Percentiles rank a stretch among this genome's conserved stretches.
These are phyloP conservation scores for Thereva unica DNA, from an alignment of 2,888 invertebrate genomes.

Conservation along the genomic window DNA sequence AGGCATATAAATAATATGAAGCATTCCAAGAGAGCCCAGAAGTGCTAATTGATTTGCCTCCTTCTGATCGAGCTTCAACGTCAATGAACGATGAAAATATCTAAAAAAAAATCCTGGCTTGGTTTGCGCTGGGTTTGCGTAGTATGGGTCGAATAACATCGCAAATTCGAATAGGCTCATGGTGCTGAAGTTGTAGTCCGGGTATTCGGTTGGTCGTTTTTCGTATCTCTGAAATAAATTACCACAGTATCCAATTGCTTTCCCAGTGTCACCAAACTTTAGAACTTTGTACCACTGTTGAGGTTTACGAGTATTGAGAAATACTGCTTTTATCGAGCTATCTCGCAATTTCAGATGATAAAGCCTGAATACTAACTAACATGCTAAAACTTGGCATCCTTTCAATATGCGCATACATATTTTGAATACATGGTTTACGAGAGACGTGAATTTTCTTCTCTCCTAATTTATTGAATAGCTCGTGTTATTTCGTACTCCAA, in stretches of 20 bases:
- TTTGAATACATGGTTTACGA: constrained; percentile 45
- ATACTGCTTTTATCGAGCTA: constrained; percentile 42
- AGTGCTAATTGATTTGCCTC: too few species aligned
- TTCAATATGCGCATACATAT: constrained; percentile 48
- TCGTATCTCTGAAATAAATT: constrained; percentile 43
- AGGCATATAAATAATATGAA: too few species aligned
- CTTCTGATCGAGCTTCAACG: too few species aligned
- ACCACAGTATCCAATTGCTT: constrained; percentile 33
- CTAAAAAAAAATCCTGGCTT: too few species aligned
- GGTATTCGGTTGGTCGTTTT: constrained; percentile 1
- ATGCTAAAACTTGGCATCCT: constrained; percentile 47
- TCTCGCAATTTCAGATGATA: constrained; percentile 40
- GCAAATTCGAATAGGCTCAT: too few species aligned
- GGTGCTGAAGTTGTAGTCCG: constrained; percentile 43
- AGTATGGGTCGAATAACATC: too few species aligned
- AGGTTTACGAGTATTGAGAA: constrained; percentile 44
- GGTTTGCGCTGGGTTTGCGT: too few species aligned
- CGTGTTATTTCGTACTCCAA: too few species aligned
- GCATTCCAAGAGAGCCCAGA: too few species aligned
- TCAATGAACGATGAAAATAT: too few species aligned
- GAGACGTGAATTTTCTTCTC: constrained; percentile 44
- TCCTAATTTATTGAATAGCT: constrained; percentile 42
- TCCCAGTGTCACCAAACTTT: too few species aligned
- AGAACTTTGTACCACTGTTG: constrained; percentile 47
- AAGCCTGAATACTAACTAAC: constrained; percentile 47